Evolutionary conservation across 2,113 vertebrate species (phyloP).

Genomic region (Carettochelys insculpta): DNA sequence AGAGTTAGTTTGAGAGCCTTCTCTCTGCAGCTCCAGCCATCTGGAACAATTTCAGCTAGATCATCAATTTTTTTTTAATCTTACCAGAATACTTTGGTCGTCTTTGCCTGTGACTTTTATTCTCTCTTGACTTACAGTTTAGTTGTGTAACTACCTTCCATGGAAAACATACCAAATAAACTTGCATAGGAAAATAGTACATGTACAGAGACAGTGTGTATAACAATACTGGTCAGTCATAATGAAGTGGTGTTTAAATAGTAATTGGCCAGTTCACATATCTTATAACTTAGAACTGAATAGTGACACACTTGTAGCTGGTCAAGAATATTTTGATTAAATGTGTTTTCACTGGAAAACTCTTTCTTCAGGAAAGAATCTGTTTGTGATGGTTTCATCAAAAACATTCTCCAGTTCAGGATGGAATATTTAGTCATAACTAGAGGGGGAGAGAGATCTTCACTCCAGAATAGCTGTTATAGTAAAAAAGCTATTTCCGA

Average conservation of each 20-base stretch:
- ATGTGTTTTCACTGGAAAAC: neutral
- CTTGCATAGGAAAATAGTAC: too few relatives aligned
- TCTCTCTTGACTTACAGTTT: neutral
- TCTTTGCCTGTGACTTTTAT: neutral
- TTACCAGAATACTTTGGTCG: neutral
- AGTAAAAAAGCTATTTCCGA: neutral
- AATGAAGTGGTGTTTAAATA: neutral
- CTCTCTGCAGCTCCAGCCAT: too few relatives aligned
- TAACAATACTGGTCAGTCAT: neutral
- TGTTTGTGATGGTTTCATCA: neutral
- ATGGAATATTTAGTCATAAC: neutral
- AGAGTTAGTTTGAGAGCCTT: neutral
- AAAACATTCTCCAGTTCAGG: neutral
- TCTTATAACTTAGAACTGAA: fast-evolving
- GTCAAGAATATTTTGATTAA: neutral
- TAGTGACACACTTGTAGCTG: neutral
- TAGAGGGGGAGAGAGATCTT: neutral
- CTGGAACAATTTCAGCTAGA: neutral
- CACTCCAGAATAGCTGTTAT: neutral
- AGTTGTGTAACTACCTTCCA: neutral
- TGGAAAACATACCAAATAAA: neutral
- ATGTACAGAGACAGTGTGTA: too few relatives aligned
- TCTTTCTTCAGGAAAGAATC: neutral
- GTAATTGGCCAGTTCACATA: neutral
- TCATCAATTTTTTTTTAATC: neutral